phyloP scores from a whole-genome alignment of 92 coral and sea anemone species.

The Umimayanthus kanabou region DNA sequence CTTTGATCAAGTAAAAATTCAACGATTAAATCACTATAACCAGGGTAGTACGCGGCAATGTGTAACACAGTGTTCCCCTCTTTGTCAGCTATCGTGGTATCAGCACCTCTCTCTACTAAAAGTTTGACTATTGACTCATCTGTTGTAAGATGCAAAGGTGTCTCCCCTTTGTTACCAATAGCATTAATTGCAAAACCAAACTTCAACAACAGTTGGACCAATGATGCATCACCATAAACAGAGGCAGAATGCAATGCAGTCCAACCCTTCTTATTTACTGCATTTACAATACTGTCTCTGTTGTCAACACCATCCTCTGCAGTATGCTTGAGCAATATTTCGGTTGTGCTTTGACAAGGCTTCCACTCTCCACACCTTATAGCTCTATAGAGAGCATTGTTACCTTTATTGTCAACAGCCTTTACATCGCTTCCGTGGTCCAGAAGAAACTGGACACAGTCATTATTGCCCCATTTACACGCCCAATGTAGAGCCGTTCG shows the following conservation, averaged over 20 bases:
- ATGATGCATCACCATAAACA: not conserved
- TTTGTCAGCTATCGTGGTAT: not conserved
- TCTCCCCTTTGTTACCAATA: not conserved
- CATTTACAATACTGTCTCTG: not conserved
- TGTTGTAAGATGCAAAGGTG: not conserved
- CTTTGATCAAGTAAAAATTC: not conserved
- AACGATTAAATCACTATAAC: not conserved
- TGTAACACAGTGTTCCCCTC: conserved; percentile 8
- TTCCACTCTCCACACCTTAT: not conserved
- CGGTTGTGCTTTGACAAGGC: not conserved
- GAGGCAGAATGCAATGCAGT: not conserved
- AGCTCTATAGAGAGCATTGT: conserved; percentile 8
- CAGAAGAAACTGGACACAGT: conserved; percentile 24
- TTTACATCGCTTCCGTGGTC: not conserved
- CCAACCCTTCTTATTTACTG: no score
- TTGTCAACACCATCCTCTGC: not conserved
- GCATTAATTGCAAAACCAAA: not conserved
- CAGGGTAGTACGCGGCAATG: not conserved
- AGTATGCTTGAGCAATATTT: not conserved
- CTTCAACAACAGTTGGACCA: not conserved
- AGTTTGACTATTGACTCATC: not conserved
- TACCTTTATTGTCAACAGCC: not conserved
- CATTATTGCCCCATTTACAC: not conserved
- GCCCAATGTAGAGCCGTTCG: not conserved
- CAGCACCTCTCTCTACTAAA: conserved; percentile 5